These are phyloP conservation scores for Streptopelia turtur DNA, from an alignment of 2,797 vertebrate species.

Conservation along the genomic window DNA sequence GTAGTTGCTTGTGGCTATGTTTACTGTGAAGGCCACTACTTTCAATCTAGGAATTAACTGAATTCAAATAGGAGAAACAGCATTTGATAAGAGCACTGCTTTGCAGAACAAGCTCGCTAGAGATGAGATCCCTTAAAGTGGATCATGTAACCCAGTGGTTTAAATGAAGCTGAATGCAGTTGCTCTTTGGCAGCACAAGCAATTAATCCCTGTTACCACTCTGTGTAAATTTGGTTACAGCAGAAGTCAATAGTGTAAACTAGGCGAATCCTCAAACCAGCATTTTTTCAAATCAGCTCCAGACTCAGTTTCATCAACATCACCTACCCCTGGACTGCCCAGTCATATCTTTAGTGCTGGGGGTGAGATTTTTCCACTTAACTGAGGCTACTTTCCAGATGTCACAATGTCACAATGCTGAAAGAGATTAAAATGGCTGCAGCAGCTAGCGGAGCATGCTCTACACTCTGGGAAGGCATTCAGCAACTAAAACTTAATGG, in stretches of 20 bases:
- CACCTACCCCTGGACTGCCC: neutral
- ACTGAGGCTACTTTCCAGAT: neutral
- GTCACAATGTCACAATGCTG: too few species aligned
- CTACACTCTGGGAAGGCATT: neutral
- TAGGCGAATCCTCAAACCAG: neutral
- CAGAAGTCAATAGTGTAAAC: neutral
- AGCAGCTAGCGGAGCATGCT: neutral
- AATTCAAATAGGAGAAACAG: neutral
- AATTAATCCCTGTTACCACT: neutral
- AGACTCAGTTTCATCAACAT: neutral
- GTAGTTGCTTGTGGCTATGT: neutral
- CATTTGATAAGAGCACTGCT: neutral
- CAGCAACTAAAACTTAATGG: neutral
- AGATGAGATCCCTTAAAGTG: neutral
- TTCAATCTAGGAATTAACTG: neutral
- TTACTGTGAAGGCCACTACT: neutral
- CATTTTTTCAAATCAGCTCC: neutral
- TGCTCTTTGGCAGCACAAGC: neutral
- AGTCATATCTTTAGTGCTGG: neutral
- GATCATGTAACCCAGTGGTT: neutral
- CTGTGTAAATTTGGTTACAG: neutral
- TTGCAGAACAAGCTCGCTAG: neutral
- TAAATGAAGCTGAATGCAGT: neutral
- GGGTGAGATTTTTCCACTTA: neutral
- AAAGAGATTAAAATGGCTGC: neutral